These are phyloP conservation scores for Neofelis nebulosa DNA, from an alignment of 2,113 vertebrate genomes.

Conservation along the genomic window DNA sequence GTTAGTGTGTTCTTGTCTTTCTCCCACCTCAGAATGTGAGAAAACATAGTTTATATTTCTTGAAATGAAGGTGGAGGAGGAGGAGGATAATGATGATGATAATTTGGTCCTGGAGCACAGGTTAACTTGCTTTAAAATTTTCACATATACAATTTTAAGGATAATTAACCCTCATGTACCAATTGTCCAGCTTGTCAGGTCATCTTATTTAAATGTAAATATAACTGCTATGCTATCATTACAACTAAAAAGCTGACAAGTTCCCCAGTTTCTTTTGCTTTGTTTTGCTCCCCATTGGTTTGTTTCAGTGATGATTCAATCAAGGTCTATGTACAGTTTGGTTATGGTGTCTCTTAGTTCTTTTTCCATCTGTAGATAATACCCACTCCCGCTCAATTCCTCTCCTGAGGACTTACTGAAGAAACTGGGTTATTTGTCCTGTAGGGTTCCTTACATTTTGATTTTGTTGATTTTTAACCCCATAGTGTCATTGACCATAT, in stretches of 20 bases:
- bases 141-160: background rate
- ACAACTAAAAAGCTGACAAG: background rate
- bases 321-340: background rate
- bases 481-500: background rate
- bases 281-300: background rate
- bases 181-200: background rate
- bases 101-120: background rate
- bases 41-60: background rate
- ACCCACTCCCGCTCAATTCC: background rate
- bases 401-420: constrained; percentile 6
- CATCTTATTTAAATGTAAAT: constrained; percentile 28
- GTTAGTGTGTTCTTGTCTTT: constrained; percentile 34
- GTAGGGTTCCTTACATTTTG: background rate
- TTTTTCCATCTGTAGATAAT: background rate
- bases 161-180: constrained; percentile 1
- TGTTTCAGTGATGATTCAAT: background rate
- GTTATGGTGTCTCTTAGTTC: background rate
- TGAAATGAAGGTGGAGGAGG: background rate
- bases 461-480: constrained; percentile 48
- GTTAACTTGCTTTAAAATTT: constrained; percentile 45
- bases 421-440: background rate
- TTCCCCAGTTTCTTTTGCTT: background rate
- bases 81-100: background rate
- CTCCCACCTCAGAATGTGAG: constrained; percentile 24
- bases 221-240: background rate